phyloP scores from a whole-genome alignment of 2,797 vertebrate species.

The Gambusia yucatana region DNA sequence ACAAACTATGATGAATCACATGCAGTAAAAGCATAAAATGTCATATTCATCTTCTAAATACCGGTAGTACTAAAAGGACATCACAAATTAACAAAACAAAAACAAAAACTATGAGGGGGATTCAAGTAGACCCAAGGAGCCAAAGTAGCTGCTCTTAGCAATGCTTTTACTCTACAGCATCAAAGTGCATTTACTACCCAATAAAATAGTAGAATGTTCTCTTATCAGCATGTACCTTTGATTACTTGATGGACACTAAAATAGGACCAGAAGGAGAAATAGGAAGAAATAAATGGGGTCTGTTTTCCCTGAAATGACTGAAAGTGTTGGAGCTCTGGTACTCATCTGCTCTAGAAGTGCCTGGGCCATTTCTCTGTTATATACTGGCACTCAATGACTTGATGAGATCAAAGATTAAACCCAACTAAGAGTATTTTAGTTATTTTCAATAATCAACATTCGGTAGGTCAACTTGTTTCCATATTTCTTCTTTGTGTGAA shows the following conservation, averaged over 20 bases:
- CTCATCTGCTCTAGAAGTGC: not conserved
- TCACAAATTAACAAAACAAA: not conserved
- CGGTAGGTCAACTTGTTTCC: not conserved
- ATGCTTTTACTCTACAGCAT: not conserved
- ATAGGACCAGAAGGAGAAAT: not conserved
- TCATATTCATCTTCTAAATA: not conserved
- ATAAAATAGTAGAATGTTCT: not conserved
- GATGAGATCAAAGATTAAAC: not conserved
- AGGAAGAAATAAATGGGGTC: not conserved
- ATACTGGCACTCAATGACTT: slow-evolving; percentile 28
- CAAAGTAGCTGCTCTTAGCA: not conserved
- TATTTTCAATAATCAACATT: not conserved
- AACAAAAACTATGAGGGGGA: not conserved
- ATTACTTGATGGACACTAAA: not conserved
- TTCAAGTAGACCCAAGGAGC: not conserved
- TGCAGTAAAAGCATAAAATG: not conserved
- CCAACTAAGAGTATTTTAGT: not conserved
- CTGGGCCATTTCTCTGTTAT: not conserved
- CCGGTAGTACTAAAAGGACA: not conserved
- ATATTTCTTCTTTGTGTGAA: not conserved
- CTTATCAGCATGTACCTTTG: not conserved
- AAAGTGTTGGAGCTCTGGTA: not conserved
- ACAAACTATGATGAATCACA: not conserved
- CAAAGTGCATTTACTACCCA: not conserved
- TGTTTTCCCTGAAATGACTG: not conserved